A percentile compares a stretch with the other conserved stretches of the same genome.
Conservation (phyloP, 1,140 invertebrate species). For the Bombus huntii region DNA sequence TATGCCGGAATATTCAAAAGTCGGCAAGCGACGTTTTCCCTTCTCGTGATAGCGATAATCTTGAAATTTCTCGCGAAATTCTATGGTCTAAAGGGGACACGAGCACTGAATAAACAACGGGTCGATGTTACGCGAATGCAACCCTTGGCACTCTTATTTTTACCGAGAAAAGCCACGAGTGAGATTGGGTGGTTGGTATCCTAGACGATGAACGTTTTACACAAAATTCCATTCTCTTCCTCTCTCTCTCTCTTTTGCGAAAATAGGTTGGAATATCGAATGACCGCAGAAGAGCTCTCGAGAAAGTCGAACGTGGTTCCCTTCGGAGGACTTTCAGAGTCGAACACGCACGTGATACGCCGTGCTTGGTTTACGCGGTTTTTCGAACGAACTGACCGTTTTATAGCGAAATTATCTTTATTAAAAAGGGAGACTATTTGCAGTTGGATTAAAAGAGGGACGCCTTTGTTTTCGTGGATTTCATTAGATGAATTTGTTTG, state of each 20-base stretch:
- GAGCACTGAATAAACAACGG: slow-evolving; percentile 15
- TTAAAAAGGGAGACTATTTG: neutral
- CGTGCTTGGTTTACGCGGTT: neutral
- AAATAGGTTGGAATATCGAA: slow-evolving; percentile 31
- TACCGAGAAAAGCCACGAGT: slow-evolving; percentile 8
- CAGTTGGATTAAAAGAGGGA: neutral
- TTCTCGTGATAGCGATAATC: neutral
- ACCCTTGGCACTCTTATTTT: neutral
- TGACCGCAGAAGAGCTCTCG: slow-evolving; percentile 6
- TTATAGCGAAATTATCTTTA: neutral
- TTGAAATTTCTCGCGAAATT: neutral
- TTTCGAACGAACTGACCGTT: neutral
- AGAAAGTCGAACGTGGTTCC: slow-evolving; percentile 17
- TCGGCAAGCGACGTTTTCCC: neutral
- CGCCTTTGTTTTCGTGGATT: neutral
- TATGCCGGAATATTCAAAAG: slow-evolving; percentile 14
- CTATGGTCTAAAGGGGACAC: too few species aligned
- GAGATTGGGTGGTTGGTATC: slow-evolving; percentile 4
- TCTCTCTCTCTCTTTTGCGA: neutral
- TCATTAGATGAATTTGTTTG: neutral
- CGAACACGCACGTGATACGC: neutral
- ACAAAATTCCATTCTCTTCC: neutral
- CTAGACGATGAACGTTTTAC: slow-evolving; percentile 22
- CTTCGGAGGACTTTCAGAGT: neutral
- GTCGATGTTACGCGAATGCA: slow-evolving; percentile 11